A percentile compares a stretch with the other conserved stretches of the same genome.
Evolutionary conservation across 2,113 vertebrate genomes (phyloP).

Genomic region (Rostratula benghalensis): DNA sequence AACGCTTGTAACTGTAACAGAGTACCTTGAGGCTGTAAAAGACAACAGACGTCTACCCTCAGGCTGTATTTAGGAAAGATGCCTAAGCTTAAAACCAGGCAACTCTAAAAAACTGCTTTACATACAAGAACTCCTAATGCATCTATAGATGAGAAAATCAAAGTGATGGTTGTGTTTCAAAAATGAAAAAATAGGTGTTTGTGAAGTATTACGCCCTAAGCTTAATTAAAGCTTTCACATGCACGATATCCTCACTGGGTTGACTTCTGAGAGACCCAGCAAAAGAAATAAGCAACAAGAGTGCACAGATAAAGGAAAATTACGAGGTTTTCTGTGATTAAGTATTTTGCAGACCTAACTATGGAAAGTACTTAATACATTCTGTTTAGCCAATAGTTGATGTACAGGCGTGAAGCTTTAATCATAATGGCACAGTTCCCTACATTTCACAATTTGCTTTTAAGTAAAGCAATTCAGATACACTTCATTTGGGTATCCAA

Average conservation of each 20-base stretch:
- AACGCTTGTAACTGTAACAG: not conserved
- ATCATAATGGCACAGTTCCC: not conserved
- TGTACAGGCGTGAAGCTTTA: not conserved
- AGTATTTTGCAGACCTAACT: not conserved
- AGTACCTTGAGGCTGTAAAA: not conserved
- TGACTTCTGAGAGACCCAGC: not conserved
- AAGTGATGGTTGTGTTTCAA: not conserved
- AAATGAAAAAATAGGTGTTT: not conserved
- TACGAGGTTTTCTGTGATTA: not conserved
- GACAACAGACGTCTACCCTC: not conserved
- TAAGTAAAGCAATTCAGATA: not conserved
- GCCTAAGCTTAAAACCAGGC: not conserved
- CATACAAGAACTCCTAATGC: not conserved
- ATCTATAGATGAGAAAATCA: not conserved
- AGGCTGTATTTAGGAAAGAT: not conserved
- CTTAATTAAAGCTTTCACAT: not conserved
- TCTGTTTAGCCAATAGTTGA: not conserved
- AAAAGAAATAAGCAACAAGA: not conserved
- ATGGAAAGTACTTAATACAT: not conserved
- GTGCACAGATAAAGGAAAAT: not conserved
- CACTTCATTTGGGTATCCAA: not conserved
- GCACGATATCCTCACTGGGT: not conserved
- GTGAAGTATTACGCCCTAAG: not conserved
- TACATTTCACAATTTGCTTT: not conserved
- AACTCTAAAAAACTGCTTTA: not conserved